Base-by-base conservation (phyloP, 2,888 invertebrate genomes). In the Blera fallax region DNA sequence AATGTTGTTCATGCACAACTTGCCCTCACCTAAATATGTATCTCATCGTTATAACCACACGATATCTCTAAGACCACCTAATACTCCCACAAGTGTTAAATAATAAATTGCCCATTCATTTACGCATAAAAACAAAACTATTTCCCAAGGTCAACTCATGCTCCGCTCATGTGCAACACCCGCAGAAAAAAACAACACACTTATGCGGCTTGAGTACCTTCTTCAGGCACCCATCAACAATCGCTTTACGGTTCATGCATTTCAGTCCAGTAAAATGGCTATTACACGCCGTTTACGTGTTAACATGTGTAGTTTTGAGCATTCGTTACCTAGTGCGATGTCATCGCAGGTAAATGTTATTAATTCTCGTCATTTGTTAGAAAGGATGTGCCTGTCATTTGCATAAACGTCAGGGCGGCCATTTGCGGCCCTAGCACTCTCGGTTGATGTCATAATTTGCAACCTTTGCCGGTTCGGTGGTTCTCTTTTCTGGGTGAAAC, bases 401-500 rank as follows among this genome's bases (percentile, higher is more conserved):
- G 67, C 67, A 60, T 74, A 67, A 60, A 67, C 29, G 45, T 34
- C 37, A n/a, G n/a, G 37, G 37, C 11, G 14, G 29, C 16, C 27
- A 52, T 32, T 45, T 64, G 16, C 50, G 21, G 50, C 43, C 14
- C 54, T 10, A 43, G n/a, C 69, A 40, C 58, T 40, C 10, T 21
- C 27, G 29, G 34, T 45, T 74, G 34, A 58, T 80, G 76, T 70
- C 52, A 80, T 85, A 76, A 85, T 76, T 70, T 32, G 69, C 79
- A 80, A 80, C 84, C 84, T 85, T 85, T 85, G 48, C 52, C 65
- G 74, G 70, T 85, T 70, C 65, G 56, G 43, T 70, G 70, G 24
- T 76, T 85, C 65, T 74, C 70, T 52, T 80, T 79, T 84, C 69
- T 84, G 56, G 62, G 73, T 73, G 64, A 67, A 69, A 74, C 50